These are phyloP conservation scores for Pseudolycoriella hygida DNA, from an alignment of 2,888 invertebrate species.

Conservation along the genomic window DNA sequence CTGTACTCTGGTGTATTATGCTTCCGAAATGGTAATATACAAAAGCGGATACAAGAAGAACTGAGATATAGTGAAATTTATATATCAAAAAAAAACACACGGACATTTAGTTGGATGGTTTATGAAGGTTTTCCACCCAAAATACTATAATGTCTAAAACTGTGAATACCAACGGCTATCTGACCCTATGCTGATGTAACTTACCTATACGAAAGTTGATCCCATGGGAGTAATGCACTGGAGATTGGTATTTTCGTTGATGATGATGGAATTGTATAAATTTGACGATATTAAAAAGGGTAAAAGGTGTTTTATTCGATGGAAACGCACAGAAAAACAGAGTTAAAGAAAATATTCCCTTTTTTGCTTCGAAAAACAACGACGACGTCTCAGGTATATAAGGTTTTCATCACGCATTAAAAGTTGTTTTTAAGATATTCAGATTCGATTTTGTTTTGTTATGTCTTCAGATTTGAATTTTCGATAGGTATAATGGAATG, in stretches of 20 bases:
- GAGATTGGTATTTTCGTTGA: conserved; percentile 6
- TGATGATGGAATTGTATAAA: conserved; percentile 7
- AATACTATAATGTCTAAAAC: neutral
- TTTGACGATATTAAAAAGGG: conserved; percentile 5
- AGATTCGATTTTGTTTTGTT: no score
- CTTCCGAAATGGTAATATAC: neutral
- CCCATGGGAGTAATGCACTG: conserved; percentile 5
- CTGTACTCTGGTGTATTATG: neutral
- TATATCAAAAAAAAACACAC: neutral
- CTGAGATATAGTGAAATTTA: neutral
- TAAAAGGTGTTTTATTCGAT: conserved; percentile 1
- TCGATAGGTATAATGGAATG: no score
- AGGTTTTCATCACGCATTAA: no score
- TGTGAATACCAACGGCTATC: conserved; percentile 2
- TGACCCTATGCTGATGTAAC: conserved; percentile 2
- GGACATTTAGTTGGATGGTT: conserved; percentile 5
- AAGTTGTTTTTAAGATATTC: no score
- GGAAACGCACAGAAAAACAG: no score
- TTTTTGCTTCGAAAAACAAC: no score
- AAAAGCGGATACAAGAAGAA: neutral
- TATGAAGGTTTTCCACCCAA: conserved; percentile 3
- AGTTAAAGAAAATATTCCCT: no score
- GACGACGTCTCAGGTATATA: no score
- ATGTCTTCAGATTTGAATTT: no score
- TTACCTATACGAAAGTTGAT: conserved; percentile 1